These are phyloP conservation scores for Antennarius striatus DNA, from an alignment of 2,113 vertebrate species.

Conservation along the genomic window DNA sequence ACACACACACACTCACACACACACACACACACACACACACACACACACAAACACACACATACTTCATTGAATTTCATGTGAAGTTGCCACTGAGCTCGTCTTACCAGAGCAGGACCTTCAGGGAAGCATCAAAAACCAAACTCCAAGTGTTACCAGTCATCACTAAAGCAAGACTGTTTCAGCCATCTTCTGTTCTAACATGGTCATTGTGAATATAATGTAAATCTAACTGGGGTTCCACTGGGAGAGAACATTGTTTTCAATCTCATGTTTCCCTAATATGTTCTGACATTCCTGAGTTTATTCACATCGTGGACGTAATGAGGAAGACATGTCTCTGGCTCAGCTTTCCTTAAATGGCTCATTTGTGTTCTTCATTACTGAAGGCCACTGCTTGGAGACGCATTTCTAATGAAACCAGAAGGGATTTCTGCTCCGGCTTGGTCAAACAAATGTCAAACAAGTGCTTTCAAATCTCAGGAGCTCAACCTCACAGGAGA, in stretches of 20 bases:
- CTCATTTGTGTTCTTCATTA: constrained; percentile 38
- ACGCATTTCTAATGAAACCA: constrained; percentile 23
- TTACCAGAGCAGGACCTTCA: constrained; percentile 4
- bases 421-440: neutral
- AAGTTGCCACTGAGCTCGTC: neutral
- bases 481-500: neutral
- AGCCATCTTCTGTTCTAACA: neutral
- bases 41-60: neutral
- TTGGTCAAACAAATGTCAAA: constrained; percentile 9
- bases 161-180: neutral
- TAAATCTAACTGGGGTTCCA: neutral
- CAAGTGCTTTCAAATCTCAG: constrained; percentile 13
- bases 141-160: neutral
- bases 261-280: neutral
- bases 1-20: no score
- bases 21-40: neutral
- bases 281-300: constrained; percentile 15
- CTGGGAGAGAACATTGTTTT: neutral
- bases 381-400: constrained; percentile 40
- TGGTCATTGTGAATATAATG: neutral
- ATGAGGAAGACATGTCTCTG: constrained; percentile 26
- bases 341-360: neutral
- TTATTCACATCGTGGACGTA: constrained; percentile 24
- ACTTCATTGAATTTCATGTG: no score
- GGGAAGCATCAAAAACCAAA: neutral